A percentile compares a stretch with the other conserved stretches of the same genome.
These are phyloP conservation scores for Conger conger DNA, from an alignment of 2,113 vertebrate species.

Conservation along the genomic window DNA sequence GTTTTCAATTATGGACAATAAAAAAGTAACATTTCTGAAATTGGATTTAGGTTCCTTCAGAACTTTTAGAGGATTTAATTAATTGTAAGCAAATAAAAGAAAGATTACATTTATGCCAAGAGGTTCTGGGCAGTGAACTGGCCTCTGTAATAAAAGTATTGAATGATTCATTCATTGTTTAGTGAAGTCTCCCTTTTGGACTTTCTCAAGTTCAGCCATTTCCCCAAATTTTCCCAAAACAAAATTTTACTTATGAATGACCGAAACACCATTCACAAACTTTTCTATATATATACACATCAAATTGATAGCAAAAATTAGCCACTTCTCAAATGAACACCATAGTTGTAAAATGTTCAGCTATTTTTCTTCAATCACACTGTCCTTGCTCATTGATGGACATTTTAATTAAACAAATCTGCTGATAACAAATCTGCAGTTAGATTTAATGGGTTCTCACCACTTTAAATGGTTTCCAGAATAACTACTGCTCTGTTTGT, in stretches of 20 bases:
- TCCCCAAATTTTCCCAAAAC: conserved; percentile 26
- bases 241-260: conserved; percentile 58
- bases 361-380: too few species aligned
- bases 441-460: neutral
- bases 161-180: conserved; percentile 49
- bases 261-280: too few species aligned
- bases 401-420: neutral
- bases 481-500: too few species aligned
- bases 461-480: neutral
- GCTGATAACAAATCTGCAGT: neutral
- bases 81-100: conserved; percentile 2
- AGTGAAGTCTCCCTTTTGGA: conserved; percentile 30
- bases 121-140: conserved; percentile 4
- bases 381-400: too few species aligned
- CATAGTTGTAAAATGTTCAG: too few species aligned
- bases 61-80: conserved; percentile 23
- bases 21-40: conserved; percentile 20
- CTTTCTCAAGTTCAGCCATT: conserved; percentile 16
- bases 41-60: conserved; percentile 15
- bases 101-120: conserved; percentile 22
- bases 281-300: too few species aligned
- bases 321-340: too few species aligned
- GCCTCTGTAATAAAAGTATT: conserved; percentile 24
- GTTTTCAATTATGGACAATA: conserved; percentile 17
- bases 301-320: too few species aligned